These are phyloP conservation scores for Ochropleura plecta DNA, from an alignment of 2,888 invertebrate species.

Conservation along the genomic window DNA sequence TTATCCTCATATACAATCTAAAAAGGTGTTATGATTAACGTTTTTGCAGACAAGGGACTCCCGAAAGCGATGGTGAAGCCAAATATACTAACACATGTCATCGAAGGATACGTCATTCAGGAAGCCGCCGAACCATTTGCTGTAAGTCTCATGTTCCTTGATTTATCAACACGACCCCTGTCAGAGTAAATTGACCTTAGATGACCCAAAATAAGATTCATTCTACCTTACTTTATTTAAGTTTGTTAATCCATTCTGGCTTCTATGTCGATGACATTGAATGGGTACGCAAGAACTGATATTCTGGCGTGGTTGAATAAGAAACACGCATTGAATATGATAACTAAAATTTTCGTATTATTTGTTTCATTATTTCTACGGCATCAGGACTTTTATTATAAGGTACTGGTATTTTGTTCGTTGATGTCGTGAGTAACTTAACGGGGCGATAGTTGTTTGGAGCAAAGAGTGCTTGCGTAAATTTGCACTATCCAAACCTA, in stretches of 20 bases:
- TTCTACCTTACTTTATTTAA: not conserved
- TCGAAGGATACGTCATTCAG: conserved; percentile 99
- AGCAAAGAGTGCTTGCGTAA: not conserved
- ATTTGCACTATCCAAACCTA: not conserved
- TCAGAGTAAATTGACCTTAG: conserved; percentile 13
- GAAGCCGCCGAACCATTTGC: conserved; percentile 98
- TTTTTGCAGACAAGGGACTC: conserved; percentile 89
- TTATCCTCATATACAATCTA: not conserved
- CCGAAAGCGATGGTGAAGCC: conserved; percentile 98
- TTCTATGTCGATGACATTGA: not conserved
- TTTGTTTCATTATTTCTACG: conserved; percentile 45
- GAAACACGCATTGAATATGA: not conserved
- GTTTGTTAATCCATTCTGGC: not conserved
- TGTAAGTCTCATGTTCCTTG: conserved; percentile 89
- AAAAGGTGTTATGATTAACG: conserved; percentile 6
- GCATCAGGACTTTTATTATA: conserved; percentile 51
- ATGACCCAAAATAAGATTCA: not conserved
- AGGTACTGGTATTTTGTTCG: conserved; percentile 34
- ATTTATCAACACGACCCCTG: not conserved
- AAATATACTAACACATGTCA: conserved; percentile 98
- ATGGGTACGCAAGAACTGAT: not conserved
- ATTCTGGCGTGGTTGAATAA: not conserved
- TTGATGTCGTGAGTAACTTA: conserved; percentile 26
- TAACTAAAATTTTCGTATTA: conserved; percentile 30
- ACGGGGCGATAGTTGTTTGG: conserved; percentile 15